Conservation (phyloP, 2,888 invertebrate genomes). For the Belgica antarctica region DNA sequence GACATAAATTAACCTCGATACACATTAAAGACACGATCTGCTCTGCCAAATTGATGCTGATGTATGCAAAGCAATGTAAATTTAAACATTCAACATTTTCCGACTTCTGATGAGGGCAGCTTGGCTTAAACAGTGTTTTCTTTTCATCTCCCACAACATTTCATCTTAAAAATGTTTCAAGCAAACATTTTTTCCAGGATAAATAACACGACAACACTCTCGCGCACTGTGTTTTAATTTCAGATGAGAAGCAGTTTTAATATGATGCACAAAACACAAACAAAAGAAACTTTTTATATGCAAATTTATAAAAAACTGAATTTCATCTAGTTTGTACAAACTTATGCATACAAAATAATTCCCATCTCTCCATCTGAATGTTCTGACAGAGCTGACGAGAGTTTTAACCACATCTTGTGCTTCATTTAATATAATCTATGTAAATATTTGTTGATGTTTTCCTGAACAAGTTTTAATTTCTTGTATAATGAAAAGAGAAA, state of each 20-base stretch:
- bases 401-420: background rate
- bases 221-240: background rate
- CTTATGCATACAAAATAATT: background rate
- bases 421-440: background rate
- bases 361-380: too few relatives aligned
- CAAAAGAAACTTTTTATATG: background rate
- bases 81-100: background rate
- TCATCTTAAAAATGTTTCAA: background rate
- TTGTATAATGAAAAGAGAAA: background rate
- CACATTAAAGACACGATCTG: background rate
- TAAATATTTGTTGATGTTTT: background rate
- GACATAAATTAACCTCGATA: constrained; percentile 9
- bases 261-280: background rate
- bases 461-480: background rate
- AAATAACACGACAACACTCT: background rate
- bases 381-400: background rate
- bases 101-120: background rate
- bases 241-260: background rate
- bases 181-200: background rate
- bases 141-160: background rate
- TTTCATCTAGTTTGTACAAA: background rate
- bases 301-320: background rate
- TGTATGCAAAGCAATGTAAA: background rate
- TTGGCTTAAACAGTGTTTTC: too few relatives aligned
- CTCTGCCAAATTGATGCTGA: background rate